Evolutionary conservation across 1,140 invertebrate species (phyloP), one percentile per base, ranked within the genome.

Genomic region (Ectropis grisescens): DNA sequence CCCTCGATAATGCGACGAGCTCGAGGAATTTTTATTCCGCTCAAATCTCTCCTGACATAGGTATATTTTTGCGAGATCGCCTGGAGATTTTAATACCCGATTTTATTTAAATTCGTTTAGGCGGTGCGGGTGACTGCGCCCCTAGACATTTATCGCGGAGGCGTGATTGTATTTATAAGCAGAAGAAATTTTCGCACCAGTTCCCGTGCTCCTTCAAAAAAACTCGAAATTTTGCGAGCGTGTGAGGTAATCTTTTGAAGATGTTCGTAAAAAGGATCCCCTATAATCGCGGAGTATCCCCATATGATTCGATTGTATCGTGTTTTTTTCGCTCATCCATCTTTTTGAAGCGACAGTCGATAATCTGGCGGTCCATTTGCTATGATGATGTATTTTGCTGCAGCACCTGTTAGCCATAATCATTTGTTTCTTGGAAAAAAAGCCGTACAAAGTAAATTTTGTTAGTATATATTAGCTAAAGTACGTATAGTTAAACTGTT

Each of bases 21-120:
- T 60, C 62, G 55, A 78, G 75, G 78, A 83, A 83, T 83, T 83
- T 80, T 80, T 78, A 75, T 78, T 79, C 65, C 64, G 62, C 64
- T 74, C 66, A 80, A 82, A 82, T 78, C 71, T 81, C 60, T 74
- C 61, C 58, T 67, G 66, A 69, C 72, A 78, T 78, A 74, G 70
- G 71, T 76, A 76, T 76, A 78, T 78, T 71, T 74, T 72, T 69
- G 58, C 50, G 64, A 66, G 65, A 72, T 80, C 70, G 70, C 61
- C 58, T 58, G 60, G 61, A 75, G 75, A 75, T 78, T 75, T 75
- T 71, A 67, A 75, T 74, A 69, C 65, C 60, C 59, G 60, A 71
- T 69, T 80, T 80, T 80, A 76, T 79, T 75, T 74, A 79, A 79
- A 79, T 79, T 79, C 69, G 66, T 74, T 74, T 64, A 67, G 59